These are phyloP conservation scores for Nephrotoma guestfalica DNA, from an alignment of 2,888 invertebrate genomes.

Conservation along the genomic window DNA sequence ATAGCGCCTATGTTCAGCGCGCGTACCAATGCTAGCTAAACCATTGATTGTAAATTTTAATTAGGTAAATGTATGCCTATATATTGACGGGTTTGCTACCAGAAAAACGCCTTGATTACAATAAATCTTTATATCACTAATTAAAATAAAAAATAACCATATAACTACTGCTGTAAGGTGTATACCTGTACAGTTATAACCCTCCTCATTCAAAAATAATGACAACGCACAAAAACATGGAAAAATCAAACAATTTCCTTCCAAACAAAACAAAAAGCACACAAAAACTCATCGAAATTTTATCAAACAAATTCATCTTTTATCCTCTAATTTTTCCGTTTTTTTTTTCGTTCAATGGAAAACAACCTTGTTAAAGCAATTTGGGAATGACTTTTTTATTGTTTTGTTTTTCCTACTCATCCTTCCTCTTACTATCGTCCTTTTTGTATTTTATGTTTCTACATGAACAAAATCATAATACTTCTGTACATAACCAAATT, in stretches of 20 bases:
- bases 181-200: not conserved
- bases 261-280: not conserved
- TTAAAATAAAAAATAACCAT: not conserved
- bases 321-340: not conserved
- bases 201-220: not conserved
- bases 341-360: not conserved
- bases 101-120: not conserved
- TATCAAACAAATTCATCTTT: not conserved
- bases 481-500: too few relatives aligned
- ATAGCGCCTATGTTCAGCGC: too few relatives aligned
- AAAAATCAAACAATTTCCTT: not conserved
- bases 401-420: not conserved
- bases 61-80: not conserved
- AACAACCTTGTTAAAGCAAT: not conserved
- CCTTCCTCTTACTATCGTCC: not conserved
- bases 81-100: not conserved
- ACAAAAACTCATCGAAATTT: not conserved
- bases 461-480: not conserved
- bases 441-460: not conserved
- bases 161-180: not conserved
- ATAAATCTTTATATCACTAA: not conserved
- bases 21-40: not conserved
- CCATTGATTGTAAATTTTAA: not conserved
- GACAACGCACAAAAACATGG: not conserved
- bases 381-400: not conserved